Evolutionary conservation across 2,888 invertebrate species (phyloP).

Genomic region (Brenthis hecate): DNA sequence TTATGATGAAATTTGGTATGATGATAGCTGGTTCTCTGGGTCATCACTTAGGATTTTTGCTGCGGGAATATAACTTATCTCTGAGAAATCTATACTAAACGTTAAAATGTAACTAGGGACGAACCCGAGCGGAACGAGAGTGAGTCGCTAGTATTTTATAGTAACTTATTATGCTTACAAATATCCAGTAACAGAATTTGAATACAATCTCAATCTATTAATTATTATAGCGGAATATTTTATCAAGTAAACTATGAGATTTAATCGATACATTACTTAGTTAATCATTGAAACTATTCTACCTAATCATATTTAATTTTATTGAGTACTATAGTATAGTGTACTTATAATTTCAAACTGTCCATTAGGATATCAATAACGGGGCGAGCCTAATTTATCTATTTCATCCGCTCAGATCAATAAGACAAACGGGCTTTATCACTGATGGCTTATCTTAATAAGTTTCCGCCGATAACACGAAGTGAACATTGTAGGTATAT

Average conservation of each 20-base stretch:
- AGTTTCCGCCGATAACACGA: slow-evolving; percentile 70
- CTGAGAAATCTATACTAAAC: too few relatives aligned
- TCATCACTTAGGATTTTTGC: too few relatives aligned
- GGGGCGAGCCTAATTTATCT: slow-evolving; percentile 62
- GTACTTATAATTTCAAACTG: slow-evolving; percentile 73
- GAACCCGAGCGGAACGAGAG: too few relatives aligned
- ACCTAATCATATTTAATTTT: slow-evolving; percentile 34
- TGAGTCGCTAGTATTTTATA: too few relatives aligned
- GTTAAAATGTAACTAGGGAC: too few relatives aligned
- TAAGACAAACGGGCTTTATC: slow-evolving; percentile 65
- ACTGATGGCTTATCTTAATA: slow-evolving; percentile 78
- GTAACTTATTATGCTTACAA: too few relatives aligned
- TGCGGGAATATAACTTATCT: too few relatives aligned
- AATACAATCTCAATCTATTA: neutral
- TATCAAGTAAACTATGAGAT: slow-evolving; percentile 10
- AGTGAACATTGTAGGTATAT: slow-evolving; percentile 38
- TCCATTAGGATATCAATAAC: slow-evolving; percentile 71
- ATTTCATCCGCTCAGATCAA: slow-evolving; percentile 47
- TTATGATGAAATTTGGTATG: too few relatives aligned
- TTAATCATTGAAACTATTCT: slow-evolving; percentile 23
- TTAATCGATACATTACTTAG: slow-evolving; percentile 8
- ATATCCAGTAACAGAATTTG: neutral
- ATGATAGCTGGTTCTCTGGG: too few relatives aligned
- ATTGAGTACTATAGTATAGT: slow-evolving; percentile 42
- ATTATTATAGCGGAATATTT: slow-evolving; percentile 1